Percentiles rank a stretch among this genome's conserved stretches.
Conservation (phyloP, 2,797 vertebrate species). For the Micrastur ruficollis region DNA sequence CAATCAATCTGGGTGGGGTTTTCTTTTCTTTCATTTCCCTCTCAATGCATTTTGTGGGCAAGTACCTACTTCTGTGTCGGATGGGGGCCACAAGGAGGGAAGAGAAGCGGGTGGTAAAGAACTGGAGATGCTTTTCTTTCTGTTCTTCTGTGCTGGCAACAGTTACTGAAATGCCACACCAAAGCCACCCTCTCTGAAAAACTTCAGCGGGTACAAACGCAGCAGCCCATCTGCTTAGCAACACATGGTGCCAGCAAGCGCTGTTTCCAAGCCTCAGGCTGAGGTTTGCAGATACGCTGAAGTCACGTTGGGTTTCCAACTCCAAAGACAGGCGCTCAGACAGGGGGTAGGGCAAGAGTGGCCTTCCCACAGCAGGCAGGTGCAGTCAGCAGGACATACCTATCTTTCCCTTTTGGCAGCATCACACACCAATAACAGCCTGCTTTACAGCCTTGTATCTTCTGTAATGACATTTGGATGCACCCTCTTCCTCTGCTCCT, state of each 20-base stretch:
- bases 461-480: not conserved
- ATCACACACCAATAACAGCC: not conserved
- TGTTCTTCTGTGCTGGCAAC: not conserved
- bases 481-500: not conserved
- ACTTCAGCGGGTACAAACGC: not conserved
- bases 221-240: constrained; percentile 62
- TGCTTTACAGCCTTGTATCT: rapidly evolving
- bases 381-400: not conserved
- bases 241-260: constrained; percentile 36
- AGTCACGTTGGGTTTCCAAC: not conserved
- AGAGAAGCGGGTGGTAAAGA: not conserved
- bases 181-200: constrained; percentile 23
- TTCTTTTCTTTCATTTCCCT: not conserved
- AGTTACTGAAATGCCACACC: constrained; percentile 17
- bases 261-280: not conserved
- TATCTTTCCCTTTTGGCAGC: not conserved
- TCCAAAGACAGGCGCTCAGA: not conserved
- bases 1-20: not conserved
- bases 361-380: not conserved
- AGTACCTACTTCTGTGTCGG: not conserved
- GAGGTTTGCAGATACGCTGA: not conserved
- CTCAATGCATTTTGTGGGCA: not conserved
- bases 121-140: not conserved
- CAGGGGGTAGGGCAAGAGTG: not conserved
- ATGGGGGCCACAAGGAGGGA: not conserved